phyloP scores from a whole-genome alignment of 1,140 invertebrate genomes.

The Microvelia longipes region DNA sequence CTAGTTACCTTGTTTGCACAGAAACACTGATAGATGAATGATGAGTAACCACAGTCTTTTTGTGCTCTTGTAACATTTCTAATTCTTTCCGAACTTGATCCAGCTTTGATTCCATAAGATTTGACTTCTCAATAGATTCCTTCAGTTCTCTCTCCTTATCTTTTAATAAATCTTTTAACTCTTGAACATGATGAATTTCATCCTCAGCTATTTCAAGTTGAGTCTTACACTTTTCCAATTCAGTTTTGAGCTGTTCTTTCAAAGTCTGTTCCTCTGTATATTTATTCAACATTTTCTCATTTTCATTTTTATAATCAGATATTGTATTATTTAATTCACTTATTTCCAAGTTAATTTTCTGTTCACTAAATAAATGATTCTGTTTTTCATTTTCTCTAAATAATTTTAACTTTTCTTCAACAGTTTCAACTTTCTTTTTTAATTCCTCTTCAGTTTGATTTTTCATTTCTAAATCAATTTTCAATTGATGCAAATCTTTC shows the following conservation, averaged over 20 bases:
- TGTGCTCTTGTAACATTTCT: not conserved
- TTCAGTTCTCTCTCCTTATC: not conserved
- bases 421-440: not conserved
- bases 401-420: not conserved
- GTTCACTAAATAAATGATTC: not conserved
- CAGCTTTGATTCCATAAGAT: not conserved
- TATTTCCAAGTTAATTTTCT: not conserved
- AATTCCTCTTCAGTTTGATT: not conserved
- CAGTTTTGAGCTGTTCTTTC: not conserved
- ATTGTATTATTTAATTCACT: not conserved
- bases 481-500: not conserved
- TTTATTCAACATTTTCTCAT: not conserved
- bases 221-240: not conserved
- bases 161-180: not conserved
- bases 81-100: not conserved
- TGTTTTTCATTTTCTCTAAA: not conserved
- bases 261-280: not conserved
- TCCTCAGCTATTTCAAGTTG: not conserved
- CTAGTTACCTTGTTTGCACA: not conserved
- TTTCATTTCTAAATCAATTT: not conserved
- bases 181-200: not conserved
- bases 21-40: not conserved
- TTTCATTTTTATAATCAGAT: not conserved
- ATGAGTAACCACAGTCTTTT: not conserved
- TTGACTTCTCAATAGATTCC: not conserved